Percentiles rank a stretch among this genome's conserved stretches.
Evolutionary conservation across 2,888 invertebrate species (phyloP).

Genomic region (Norana najaformis): DNA sequence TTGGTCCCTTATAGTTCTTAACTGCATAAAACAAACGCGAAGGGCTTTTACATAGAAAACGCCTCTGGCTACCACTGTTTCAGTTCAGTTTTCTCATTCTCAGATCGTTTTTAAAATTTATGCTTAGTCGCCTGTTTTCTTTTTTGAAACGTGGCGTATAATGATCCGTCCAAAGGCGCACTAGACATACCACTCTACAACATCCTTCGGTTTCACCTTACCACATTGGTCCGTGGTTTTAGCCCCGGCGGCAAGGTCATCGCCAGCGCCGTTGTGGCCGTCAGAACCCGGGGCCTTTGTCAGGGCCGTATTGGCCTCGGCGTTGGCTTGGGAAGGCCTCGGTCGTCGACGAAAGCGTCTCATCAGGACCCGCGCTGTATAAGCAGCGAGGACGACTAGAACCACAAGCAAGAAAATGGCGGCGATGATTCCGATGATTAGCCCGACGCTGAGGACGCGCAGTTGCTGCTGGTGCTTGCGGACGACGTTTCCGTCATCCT

Average conservation of each 20-base stretch:
- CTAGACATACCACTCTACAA: slow-evolving; percentile 10
- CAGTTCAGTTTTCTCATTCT: too few relatives aligned
- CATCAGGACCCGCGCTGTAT: background rate
- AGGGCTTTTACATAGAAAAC: background rate
- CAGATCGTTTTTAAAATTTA: too few relatives aligned
- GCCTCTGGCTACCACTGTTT: background rate
- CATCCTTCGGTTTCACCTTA: background rate
- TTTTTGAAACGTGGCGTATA: background rate
- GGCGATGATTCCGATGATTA: slow-evolving; percentile 18
- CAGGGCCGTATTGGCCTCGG: background rate
- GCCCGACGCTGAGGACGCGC: background rate
- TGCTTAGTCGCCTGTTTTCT: background rate
- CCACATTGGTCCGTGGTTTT: background rate
- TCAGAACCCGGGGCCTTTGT: background rate
- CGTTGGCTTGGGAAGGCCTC: background rate
- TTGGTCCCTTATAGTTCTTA: background rate
- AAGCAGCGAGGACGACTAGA: background rate
- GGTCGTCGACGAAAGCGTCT: background rate
- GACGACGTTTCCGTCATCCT: background rate
- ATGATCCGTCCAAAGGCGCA: background rate
- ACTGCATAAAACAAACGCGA: background rate
- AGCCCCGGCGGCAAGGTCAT: background rate
- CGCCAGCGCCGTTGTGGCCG: background rate
- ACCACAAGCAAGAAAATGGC: background rate
- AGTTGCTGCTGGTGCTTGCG: slow-evolving; percentile 15